Conservation (phyloP, 1,140 invertebrate genomes). For the Diprion similis region DNA sequence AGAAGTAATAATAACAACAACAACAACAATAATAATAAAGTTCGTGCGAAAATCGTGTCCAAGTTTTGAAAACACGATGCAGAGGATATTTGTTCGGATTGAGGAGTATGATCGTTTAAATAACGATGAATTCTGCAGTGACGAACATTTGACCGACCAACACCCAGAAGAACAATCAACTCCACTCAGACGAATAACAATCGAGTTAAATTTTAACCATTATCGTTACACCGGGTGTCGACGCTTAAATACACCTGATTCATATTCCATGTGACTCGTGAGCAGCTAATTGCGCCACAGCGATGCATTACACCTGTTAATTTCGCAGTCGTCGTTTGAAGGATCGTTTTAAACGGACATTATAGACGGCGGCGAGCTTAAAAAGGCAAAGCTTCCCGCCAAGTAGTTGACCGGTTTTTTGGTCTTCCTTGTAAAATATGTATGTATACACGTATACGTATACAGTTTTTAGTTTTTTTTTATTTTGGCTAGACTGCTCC, state of each 20-base stretch:
- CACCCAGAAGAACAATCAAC: not conserved
- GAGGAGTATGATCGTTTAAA: too few species aligned
- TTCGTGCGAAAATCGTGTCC: not conserved
- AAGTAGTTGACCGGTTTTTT: not conserved
- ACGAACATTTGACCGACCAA: not conserved
- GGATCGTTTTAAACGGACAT: too few species aligned
- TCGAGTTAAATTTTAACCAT: not conserved
- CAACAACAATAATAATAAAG: not conserved
- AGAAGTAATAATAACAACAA: not conserved
- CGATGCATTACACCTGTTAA: too few species aligned
- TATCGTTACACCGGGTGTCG: not conserved
- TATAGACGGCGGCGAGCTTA: too few species aligned
- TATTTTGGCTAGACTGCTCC: too few species aligned
- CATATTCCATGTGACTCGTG: not conserved
- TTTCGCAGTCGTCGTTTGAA: too few species aligned
- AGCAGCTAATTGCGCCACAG: too few species aligned
- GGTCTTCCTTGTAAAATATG: not conserved
- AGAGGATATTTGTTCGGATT: not conserved
- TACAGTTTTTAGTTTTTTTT: too few species aligned
- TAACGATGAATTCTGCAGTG: too few species aligned
- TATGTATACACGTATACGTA: too few species aligned
- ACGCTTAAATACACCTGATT: not conserved
- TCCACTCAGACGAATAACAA: not conserved
- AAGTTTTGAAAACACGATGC: not conserved
- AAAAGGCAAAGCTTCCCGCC: not conserved